Conservation (phyloP, 2,113 vertebrate species). For the Indri indri region DNA sequence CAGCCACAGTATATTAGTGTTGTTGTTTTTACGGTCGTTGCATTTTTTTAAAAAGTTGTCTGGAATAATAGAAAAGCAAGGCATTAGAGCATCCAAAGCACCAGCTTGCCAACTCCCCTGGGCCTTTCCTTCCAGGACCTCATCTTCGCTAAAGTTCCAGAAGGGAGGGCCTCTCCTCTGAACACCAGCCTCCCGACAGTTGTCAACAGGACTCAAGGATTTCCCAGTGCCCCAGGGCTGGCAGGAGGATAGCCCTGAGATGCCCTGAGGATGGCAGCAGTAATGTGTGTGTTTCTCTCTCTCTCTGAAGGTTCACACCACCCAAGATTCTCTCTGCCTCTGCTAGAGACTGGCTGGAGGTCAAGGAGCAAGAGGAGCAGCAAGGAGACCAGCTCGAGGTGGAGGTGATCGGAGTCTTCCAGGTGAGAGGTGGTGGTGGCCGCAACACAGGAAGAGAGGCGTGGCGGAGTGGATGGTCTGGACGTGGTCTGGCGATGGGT, state of each 20-base stretch:
- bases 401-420: not conserved
- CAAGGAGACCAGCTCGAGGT: too few species aligned
- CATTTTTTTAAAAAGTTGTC: not conserved
- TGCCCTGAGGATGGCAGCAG: not conserved
- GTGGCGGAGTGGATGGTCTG: not conserved
- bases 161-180: not conserved
- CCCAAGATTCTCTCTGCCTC: not conserved
- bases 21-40: not conserved
- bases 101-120: not conserved
- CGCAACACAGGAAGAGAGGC: not conserved
- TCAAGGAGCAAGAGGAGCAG: too few species aligned
- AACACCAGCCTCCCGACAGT: not conserved
- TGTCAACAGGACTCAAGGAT: not conserved
- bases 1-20: too few species aligned
- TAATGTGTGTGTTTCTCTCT: not conserved
- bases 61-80: not conserved
- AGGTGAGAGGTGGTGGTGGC: too few species aligned
- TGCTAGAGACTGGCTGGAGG: not conserved
- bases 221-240: not conserved
- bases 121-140: not conserved
- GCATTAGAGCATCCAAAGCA: not conserved
- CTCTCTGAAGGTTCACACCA: not conserved
- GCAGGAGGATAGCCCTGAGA: not conserved
- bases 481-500: not conserved
- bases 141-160: not conserved